phyloP scores from a whole-genome alignment of 2,888 invertebrate species.

The Mystacides longicornis region DNA sequence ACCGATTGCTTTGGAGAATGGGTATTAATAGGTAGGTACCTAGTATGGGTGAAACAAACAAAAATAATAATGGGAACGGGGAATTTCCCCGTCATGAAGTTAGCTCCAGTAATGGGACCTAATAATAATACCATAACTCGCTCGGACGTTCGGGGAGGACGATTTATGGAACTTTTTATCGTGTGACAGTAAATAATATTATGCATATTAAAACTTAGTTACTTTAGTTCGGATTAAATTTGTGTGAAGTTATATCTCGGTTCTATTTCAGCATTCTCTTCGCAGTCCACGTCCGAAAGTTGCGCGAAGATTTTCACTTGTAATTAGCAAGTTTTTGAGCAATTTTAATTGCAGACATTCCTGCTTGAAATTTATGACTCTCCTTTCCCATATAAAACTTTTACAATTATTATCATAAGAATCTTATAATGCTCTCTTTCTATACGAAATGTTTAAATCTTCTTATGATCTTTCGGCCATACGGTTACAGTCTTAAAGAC shows the following conservation, averaged over 20 bases:
- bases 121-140: too few relatives aligned
- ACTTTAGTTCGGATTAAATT: background rate
- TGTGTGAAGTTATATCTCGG: background rate
- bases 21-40: too few relatives aligned
- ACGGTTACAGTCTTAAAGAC: too few relatives aligned
- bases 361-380: conserved; percentile 11
- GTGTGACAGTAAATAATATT: background rate
- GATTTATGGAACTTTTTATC: conserved; percentile 1
- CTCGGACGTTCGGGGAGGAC: background rate
- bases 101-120: too few relatives aligned
- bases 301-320: conserved; percentile 11
- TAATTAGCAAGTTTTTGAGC: conserved; percentile 25
- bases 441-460: background rate
- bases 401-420: conserved; percentile 6
- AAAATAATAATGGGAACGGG: too few relatives aligned
- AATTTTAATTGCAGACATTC: conserved; percentile 12
- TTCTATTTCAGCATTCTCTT: background rate
- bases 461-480: too few relatives aligned
- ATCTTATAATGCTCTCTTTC: too few relatives aligned
- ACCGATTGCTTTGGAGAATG: too few relatives aligned
- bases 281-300: background rate
- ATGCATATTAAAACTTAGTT: conserved; percentile 2
- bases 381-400: conserved; percentile 7
- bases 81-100: too few relatives aligned
- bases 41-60: too few relatives aligned